Evolutionary conservation across 1,140 invertebrate species (phyloP).

Genomic region (Brachionus calyciflorus): DNA sequence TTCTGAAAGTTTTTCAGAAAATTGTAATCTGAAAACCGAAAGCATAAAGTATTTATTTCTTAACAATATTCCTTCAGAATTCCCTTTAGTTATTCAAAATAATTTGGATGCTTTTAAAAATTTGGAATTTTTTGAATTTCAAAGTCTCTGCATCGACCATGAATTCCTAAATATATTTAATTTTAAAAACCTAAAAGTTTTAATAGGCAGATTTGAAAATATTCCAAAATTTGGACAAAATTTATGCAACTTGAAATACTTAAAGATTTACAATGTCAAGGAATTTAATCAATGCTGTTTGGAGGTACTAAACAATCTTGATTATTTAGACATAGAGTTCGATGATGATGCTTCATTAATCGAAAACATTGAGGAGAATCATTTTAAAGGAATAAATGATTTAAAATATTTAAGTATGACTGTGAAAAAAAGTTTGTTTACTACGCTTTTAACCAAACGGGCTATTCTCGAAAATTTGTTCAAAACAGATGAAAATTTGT

Average conservation of each 20-base stretch:
- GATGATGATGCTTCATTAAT: neutral
- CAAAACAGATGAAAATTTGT: neutral
- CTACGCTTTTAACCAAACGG: neutral
- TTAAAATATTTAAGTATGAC: neutral
- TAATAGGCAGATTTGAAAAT: neutral
- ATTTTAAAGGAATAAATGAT: neutral
- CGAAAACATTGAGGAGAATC: neutral
- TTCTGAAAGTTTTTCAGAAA: no score
- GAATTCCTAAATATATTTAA: neutral
- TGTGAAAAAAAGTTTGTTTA: neutral
- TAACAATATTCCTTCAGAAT: no score
- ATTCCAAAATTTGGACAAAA: neutral
- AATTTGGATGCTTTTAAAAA: no score
- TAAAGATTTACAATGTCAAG: neutral
- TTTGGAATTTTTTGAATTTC: no score
- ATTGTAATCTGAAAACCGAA: no score
- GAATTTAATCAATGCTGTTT: neutral
- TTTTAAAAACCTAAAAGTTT: constrained; percentile 5
- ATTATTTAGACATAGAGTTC: neutral
- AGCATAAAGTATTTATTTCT: no score
- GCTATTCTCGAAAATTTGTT: neutral
- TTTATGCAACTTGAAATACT: neutral
- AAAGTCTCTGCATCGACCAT: no score
- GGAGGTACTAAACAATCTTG: neutral
- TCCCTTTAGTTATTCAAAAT: no score